Evolutionary conservation across 2,888 invertebrate species (phyloP), one percentile per base, ranked within the genome.

Genomic region (Halocaridina rubra): DNA sequence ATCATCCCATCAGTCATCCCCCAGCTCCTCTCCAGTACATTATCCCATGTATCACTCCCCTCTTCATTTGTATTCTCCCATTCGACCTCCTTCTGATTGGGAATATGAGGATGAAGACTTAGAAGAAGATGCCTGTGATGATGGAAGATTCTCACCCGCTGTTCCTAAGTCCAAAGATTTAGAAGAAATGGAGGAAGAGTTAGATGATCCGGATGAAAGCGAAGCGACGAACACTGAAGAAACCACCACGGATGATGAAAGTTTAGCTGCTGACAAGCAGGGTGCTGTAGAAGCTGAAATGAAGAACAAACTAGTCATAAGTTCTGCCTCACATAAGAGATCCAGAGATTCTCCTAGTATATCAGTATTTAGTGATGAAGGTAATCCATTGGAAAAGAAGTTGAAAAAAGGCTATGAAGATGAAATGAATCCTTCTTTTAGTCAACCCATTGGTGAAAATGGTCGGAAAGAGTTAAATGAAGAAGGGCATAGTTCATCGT

Each of bases 31-130:
- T 3, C 53, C 53, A 16, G 19, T 16, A 4, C 19, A 53, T 19
- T 53, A n/a, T 13, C 53, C 53, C 1, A 16, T 19, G 4, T 53
- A 19, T 16, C 81, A 64, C 39, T 81, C 81, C 8, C 82, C 82
- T 19, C 82, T 46, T 3, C 72, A 61, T n/a, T 82, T 72, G 3
- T 53, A 71, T 10, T 82, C 82, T 19, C 82, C 82, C 5, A 82
- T 82, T 39, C 57, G 67, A 24, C 59, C 29, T 2, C 82, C 82
- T 2, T 82, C 78, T 5, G 82, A 82, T 29, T 82, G 82, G 82
- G 82, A 82, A 64, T 82, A 82, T 16, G 78, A 82, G 22, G 81
- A 81, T 57, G 82, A 82, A 72, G 81, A 77, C 5, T 71, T 72
- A 8, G 53, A 33, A 24, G 69, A 76, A 16, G 67, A 76, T 19